These are phyloP conservation scores for Trissolcus brochymenae DNA, from an alignment of 2,888 invertebrate species.

Conservation along the genomic window DNA sequence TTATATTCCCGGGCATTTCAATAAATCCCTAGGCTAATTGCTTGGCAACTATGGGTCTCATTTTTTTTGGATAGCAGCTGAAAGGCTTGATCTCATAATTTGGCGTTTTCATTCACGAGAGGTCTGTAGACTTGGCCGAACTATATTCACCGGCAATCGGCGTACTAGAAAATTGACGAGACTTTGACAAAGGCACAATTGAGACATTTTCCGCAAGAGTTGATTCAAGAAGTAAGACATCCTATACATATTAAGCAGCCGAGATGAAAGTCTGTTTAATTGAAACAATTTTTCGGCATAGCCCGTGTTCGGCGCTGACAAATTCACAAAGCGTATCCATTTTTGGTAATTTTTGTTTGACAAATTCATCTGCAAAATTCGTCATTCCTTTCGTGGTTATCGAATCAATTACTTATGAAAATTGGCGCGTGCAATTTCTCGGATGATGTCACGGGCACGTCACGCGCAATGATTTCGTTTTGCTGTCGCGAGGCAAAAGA, in stretches of 20 bases:
- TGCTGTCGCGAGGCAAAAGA: conserved; percentile 20
- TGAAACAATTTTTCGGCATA: conserved; percentile 18
- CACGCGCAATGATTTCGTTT: conserved; percentile 39
- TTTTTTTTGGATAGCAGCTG: conserved; percentile 6
- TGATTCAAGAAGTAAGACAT: conserved; percentile 25
- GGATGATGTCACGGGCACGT: conserved; percentile 21
- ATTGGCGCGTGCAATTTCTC: conserved; percentile 14
- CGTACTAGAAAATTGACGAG: conserved; percentile 27
- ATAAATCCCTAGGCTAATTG: neutral
- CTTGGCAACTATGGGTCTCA: neutral
- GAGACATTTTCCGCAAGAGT: conserved; percentile 35
- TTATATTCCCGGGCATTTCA: no score
- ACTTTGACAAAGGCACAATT: conserved; percentile 38
- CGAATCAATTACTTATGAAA: conserved; percentile 20
- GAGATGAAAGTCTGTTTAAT: conserved; percentile 26
- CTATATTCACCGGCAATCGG: neutral
- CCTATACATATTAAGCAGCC: conserved; percentile 32
- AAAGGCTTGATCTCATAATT: conserved; percentile 27
- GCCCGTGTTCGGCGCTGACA: no score
- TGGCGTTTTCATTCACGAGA: conserved; percentile 7
- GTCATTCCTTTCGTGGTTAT: neutral
- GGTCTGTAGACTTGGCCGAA: neutral
- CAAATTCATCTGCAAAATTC: conserved; percentile 17
- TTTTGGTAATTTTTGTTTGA: conserved; percentile 1
- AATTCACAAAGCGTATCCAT: neutral